Evolutionary conservation across 2,888 invertebrate species (phyloP).

Genomic region (Podotricha telesiphe): DNA sequence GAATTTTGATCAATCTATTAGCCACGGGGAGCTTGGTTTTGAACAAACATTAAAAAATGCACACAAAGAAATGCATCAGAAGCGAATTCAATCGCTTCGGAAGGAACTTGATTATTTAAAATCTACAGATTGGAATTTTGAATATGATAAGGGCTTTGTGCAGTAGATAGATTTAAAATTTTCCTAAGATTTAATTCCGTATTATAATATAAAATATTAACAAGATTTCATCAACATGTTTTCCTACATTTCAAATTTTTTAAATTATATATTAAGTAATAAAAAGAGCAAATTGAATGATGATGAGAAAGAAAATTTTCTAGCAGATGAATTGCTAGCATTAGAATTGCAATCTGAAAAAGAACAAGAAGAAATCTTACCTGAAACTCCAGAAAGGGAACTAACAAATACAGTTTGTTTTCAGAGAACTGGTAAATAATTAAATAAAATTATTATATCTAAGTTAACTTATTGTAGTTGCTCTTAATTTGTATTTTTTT

Average conservation of each 20-base stretch:
- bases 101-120: conserved; percentile 91
- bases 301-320: conserved; percentile 62
- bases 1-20: conserved; percentile 76
- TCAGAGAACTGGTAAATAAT: conserved; percentile 65
- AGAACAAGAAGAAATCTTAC: conserved; percentile 39
- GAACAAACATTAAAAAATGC: conserved; percentile 82
- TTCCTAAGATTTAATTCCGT: background rate
- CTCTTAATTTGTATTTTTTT: conserved; percentile 41
- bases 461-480: background rate
- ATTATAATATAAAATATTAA: background rate
- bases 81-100: conserved; percentile 87
- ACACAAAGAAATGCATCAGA: conserved; percentile 87
- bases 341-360: conserved; percentile 61
- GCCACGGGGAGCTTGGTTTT: conserved; percentile 80
- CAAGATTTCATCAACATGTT: conserved; percentile 63
- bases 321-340: conserved; percentile 69
- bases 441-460: conserved; percentile 33
- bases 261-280: conserved; percentile 62
- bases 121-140: conserved; percentile 92
- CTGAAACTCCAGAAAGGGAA: conserved; percentile 40
- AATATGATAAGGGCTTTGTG: conserved; percentile 87
- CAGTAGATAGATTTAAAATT: conserved; percentile 58
- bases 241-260: conserved; percentile 68
- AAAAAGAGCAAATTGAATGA: conserved; percentile 51
- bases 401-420: conserved; percentile 61